These are phyloP conservation scores for Papilio demoleus DNA, from an alignment of 2,888 invertebrate genomes.

Conservation along the genomic window DNA sequence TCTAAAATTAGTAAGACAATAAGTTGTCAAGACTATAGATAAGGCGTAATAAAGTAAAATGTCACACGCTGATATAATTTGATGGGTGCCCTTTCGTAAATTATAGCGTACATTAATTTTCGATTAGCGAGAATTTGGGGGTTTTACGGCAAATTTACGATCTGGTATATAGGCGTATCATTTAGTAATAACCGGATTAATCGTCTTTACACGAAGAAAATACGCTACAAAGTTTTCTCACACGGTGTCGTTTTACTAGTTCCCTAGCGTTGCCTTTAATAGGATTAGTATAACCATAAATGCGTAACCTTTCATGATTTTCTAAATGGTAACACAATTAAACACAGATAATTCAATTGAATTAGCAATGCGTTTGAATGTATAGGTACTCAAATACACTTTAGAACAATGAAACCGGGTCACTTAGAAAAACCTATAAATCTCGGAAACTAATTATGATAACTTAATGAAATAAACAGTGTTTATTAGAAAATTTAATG, in stretches of 20 bases:
- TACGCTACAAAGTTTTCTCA: slow-evolving; percentile 22
- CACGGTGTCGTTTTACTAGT: slow-evolving; percentile 7
- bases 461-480: no score
- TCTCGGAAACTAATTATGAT: no score
- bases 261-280: not conserved
- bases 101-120: slow-evolving; percentile 79
- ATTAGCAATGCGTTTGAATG: no score
- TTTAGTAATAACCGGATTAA: slow-evolving; percentile 31
- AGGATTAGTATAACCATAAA: not conserved
- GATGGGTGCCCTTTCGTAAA: slow-evolving; percentile 77
- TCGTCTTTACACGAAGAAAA: slow-evolving; percentile 23
- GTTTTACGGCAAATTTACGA: slow-evolving; percentile 39
- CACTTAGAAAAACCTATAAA: no score
- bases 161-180: slow-evolving; percentile 31
- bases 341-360: no score
- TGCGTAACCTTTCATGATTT: not conserved
- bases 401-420: no score
- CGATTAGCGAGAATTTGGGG: slow-evolving; percentile 74
- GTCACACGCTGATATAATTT: slow-evolving; percentile 70
- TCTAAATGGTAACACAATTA: not conserved
- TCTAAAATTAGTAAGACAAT: slow-evolving; percentile 11
- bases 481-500: no score
- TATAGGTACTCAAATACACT: no score
- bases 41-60: slow-evolving; percentile 54
- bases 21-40: slow-evolving; percentile 27